Evolutionary conservation across 2,113 vertebrate genomes (phyloP).

Genomic region (Sander lucioperca): DNA sequence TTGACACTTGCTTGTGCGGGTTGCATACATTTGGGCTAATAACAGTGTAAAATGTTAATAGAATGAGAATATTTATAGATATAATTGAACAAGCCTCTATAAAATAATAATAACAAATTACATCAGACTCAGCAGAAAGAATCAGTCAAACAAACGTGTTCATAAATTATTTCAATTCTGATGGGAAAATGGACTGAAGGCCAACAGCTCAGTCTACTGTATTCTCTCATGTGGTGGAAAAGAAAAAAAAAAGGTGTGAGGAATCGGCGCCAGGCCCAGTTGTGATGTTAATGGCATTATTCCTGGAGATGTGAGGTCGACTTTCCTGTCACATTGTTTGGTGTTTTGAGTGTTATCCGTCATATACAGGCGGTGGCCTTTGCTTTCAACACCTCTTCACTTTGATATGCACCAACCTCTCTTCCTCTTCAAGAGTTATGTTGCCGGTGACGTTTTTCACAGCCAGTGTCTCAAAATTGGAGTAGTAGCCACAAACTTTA

Average conservation of each 20-base stretch:
- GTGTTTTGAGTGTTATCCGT: constrained; percentile 87
- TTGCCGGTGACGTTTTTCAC: constrained; percentile 90
- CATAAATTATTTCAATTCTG: not conserved
- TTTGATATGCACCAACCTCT: constrained; percentile 93
- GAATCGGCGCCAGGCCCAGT: constrained; percentile 81
- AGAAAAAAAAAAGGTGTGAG: constrained; percentile 54
- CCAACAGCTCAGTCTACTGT: constrained; percentile 7
- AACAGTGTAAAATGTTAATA: not conserved
- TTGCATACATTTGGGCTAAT: not conserved
- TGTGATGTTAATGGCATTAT: constrained; percentile 88
- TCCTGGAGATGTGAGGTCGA: constrained; percentile 85
- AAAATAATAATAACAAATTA: not conserved
- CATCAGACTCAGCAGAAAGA: not conserved
- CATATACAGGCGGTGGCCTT: constrained; percentile 88
- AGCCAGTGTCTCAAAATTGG: constrained; percentile 78
- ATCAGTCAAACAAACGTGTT: not conserved
- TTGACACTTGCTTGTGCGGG: not conserved
- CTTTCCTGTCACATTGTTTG: constrained; percentile 86
- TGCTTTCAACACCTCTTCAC: constrained; percentile 88
- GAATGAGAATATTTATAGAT: too few species aligned
- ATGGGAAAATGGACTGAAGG: not conserved
- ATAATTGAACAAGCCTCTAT: not conserved
- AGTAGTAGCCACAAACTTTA: not conserved
- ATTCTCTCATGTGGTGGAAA: constrained; percentile 53
- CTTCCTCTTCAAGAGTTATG: constrained; percentile 90